Percentiles rank a stretch among this genome's conserved stretches.
phyloP scores from a whole-genome alignment of 2,113 vertebrate genomes.

The Oreocharis arfaki region DNA sequence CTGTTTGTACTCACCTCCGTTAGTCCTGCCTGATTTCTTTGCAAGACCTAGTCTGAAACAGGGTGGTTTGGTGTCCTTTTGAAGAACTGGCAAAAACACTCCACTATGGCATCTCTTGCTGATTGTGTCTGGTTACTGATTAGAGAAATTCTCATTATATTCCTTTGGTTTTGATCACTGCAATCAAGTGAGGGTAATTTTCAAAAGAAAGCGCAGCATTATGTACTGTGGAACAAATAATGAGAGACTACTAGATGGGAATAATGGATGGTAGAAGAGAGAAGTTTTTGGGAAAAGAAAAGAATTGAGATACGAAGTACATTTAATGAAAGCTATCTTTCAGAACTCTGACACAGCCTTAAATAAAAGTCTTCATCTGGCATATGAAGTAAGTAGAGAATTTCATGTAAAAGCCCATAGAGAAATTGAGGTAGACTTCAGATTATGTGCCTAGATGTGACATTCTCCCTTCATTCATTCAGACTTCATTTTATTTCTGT shows the following conservation, averaged over 20 bases:
- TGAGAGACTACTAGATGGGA: not conserved
- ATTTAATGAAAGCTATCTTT: not conserved
- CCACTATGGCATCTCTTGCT: not conserved
- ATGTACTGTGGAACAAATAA: not conserved
- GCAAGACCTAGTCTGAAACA: not conserved
- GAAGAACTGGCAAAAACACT: not conserved
- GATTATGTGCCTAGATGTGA: not conserved
- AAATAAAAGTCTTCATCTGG: not conserved
- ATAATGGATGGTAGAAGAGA: not conserved
- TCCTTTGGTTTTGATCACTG: not conserved
- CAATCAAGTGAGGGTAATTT: not conserved
- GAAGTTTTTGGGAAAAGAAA: not conserved
- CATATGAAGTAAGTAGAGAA: not conserved
- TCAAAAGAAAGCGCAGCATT: not conserved
- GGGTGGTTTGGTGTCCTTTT: not conserved
- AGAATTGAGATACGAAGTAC: not conserved
- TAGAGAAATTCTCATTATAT: not conserved
- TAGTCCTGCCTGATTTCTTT: not conserved
- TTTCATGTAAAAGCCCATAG: not conserved
- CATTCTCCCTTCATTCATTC: not conserved
- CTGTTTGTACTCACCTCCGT: not conserved
- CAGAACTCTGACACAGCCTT: not conserved
- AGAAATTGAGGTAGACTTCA: not conserved
- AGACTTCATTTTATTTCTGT: not conserved
- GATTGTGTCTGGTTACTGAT: not conserved